Base-by-base conservation (phyloP, 2,797 vertebrate genomes). In the Galago senegalensis region DNA sequence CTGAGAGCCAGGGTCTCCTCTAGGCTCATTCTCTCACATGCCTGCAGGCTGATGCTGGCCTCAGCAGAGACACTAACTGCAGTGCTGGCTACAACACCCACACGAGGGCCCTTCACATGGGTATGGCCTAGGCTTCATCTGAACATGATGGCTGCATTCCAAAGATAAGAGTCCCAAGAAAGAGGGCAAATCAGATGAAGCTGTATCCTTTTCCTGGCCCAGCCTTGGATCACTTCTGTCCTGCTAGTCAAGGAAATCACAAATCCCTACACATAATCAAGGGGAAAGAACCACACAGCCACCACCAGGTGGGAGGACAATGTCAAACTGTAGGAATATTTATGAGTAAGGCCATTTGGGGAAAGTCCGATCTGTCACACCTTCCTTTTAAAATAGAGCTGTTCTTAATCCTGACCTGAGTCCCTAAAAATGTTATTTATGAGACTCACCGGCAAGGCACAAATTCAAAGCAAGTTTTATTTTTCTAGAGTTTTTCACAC, bases 371-470 rank as follows among this genome's bases (percentile, higher is more conserved):
- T 70, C 13, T 25, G 73, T 29, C 34, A 56, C 27, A 79, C 13
- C 72, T 90, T 73, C 63, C n/a, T 94, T 89, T 70, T 65, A 94
- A 95, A 88, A 69, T 2, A 95, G 40, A 77, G 81, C 53, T 77
- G 53, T 31, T 65, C 13, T 72, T 76, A 81, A 94, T 31, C 46
- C 37, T 94, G 70, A 80, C 21, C 27, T 46, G 25, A 79, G 89
- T 86, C 46, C 18, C 81, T 91, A 53, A 84, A 34, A 18, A 84
- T 76, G 23, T 63, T n/a, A 56, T 49, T 91, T 95, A 92, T 90
- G 72, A 95, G 53, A 96, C 31, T 17, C 92, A 34, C 83, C 79
- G 79, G 60, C 56, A 82, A 93, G 40, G 65, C 31, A 53, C 61
- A 94, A 61, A 84, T 49, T 94, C 72, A 81, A 87, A 92, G 61